These are phyloP conservation scores for Cyanoramphus novaezelandiae DNA, from an alignment of 2,113 vertebrate genomes.

Conservation along the genomic window DNA sequence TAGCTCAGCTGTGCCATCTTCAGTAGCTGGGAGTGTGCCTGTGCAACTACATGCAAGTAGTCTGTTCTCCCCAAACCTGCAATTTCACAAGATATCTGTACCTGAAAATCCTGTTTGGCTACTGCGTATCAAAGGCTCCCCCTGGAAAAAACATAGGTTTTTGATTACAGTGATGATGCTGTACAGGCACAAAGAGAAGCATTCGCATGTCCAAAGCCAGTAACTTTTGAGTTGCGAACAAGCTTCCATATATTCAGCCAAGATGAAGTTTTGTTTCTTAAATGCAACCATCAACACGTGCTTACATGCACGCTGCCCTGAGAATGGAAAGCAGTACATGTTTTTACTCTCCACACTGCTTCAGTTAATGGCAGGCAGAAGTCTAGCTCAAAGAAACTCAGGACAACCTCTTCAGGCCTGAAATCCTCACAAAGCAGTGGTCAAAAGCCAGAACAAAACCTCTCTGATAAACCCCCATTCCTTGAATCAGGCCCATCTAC, in stretches of 20 bases:
- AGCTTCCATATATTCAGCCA: not conserved
- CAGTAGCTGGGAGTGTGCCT: not conserved
- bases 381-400: not conserved
- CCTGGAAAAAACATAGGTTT: not conserved
- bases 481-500: not conserved
- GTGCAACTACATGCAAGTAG: not conserved
- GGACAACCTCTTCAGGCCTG: not conserved
- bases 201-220: not conserved
- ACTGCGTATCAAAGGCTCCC: conserved; percentile 3
- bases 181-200: not conserved
- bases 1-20: not conserved
- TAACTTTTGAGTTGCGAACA: not conserved
- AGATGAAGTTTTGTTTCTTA: not conserved
- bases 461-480: not conserved
- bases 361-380: not conserved
- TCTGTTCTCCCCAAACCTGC: not conserved
- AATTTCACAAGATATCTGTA: not conserved
- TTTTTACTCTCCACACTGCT: not conserved
- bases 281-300: not conserved
- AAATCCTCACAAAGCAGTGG: not conserved
- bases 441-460: not conserved
- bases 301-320: not conserved
- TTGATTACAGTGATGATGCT: not conserved
- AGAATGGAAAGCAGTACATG: not conserved
- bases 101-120: conserved; percentile 45